Evolutionary conservation across 1,140 invertebrate species (phyloP).

Genomic region (Parapsyche elsis): DNA sequence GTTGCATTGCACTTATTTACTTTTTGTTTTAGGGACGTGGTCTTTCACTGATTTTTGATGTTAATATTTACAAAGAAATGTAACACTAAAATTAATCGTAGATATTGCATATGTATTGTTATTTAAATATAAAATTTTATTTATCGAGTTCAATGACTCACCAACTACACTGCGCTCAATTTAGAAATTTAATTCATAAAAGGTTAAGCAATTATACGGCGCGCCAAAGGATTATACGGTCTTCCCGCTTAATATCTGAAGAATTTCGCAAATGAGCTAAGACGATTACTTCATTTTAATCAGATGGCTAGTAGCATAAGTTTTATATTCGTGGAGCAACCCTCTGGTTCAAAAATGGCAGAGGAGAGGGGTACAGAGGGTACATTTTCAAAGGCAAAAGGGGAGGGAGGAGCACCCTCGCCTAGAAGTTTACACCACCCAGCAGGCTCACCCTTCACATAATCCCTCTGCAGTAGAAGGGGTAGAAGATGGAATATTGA

Average conservation of each 20-base stretch:
- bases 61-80: too few species aligned
- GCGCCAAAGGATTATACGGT: neutral
- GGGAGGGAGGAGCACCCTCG: neutral
- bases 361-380: neutral
- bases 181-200: too few species aligned
- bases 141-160: too few species aligned
- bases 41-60: too few species aligned
- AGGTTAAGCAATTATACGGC: too few species aligned
- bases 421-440: conserved; percentile 8
- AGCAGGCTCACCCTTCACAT: conserved; percentile 17
- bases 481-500: conserved; percentile 51
- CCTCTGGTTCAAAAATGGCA: neutral
- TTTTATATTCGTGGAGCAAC: conserved; percentile 18
- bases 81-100: too few species aligned
- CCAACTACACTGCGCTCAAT: too few species aligned
- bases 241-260: neutral
- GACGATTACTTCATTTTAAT: conserved; percentile 24
- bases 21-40: too few species aligned
- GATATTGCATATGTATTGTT: too few species aligned
- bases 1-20: too few species aligned
- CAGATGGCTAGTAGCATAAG: conserved; percentile 26
- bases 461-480: conserved; percentile 37
- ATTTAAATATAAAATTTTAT: too few species aligned
- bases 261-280: neutral
- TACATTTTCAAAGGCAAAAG: neutral